Evolutionary conservation across 2,113 vertebrate genomes (phyloP), one percentile per base, ranked within the genome.

Genomic region (Panurus biarmicus): DNA sequence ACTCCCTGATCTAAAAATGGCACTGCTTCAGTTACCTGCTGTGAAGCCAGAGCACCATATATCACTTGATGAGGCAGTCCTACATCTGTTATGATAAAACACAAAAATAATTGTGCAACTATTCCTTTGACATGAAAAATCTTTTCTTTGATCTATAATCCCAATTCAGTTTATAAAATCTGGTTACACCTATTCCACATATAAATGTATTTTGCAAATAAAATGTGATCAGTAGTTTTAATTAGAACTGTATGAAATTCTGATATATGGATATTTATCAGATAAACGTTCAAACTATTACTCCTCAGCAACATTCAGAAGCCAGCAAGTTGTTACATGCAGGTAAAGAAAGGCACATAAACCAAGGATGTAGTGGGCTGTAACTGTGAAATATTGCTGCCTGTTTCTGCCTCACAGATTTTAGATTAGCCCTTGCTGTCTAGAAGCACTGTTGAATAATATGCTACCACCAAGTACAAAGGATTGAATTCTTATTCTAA

Each of bases 331-430:
- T 82, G 67, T 69, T 74, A 57, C n/a, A 69, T 36, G 31, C 22
- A 89, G 57, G 69, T 73, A 65, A 60, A 87, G 89, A 88, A 95
- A 87, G 36, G 31, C 65, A 93, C 58, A 94, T 94, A 96, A 97
- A 96, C 64, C 44, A 94, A 83, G 76, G 50, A 93, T 85, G 53
- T 74, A 97, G 92, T 85, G 53, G 53, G 83, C 56, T 79, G 15
- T 95, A 96, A 96, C 87, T 89, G 66, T 96, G 93, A 97, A 96
- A 97, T 96, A 96, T 73, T 90, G 87, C 69, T 81, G 36, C 66
- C 89, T 67, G 31, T 95, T 96, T 96, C 95, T 96, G 90, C 91
- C 82, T 97, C 92, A 93, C 89, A 89, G 94, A 93, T 95, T 96
- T 97, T 90, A 97, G 88, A 96, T 96, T 82, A 88, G 77, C 54